These are phyloP conservation scores for Drepanosiphum platanoidis DNA, from an alignment of 2,888 invertebrate species.

Conservation along the genomic window DNA sequence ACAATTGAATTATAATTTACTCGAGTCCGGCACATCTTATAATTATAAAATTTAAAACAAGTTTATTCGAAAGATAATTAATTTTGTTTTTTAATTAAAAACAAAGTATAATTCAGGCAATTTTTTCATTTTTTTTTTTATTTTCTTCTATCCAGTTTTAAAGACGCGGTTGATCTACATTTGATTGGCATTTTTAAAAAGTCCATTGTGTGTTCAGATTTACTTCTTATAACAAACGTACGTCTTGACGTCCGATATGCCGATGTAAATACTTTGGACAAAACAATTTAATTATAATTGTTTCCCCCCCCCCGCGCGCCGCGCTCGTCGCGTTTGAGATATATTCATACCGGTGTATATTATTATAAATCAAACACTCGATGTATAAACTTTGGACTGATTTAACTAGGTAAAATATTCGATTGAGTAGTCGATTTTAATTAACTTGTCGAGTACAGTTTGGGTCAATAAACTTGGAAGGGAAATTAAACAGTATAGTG, in stretches of 20 bases:
- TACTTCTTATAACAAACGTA: background rate
- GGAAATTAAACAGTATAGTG: conserved; percentile 14
- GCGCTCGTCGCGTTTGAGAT: background rate
- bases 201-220: background rate
- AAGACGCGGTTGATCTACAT: conserved; percentile 2
- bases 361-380: conserved; percentile 2
- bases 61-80: background rate
- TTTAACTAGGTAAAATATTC: conserved; percentile 40
- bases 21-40: background rate
- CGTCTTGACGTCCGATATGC: background rate
- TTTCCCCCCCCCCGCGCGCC: no score
- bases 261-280: conserved; percentile 1
- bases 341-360: background rate
- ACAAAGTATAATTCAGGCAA: background rate
- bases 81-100: conserved; percentile 13
- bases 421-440: conserved; percentile 44
- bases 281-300: conserved; percentile 12
- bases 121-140: background rate
- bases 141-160: background rate
- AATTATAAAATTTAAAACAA: conserved; percentile 20
- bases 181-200: background rate
- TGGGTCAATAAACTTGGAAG: conserved; percentile 24
- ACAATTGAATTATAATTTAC: background rate
- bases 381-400: conserved; percentile 15
- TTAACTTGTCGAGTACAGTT: conserved; percentile 36